These are phyloP conservation scores for Gymnocypris eckloni DNA, from an alignment of 2,797 vertebrate species.

Conservation along the genomic window DNA sequence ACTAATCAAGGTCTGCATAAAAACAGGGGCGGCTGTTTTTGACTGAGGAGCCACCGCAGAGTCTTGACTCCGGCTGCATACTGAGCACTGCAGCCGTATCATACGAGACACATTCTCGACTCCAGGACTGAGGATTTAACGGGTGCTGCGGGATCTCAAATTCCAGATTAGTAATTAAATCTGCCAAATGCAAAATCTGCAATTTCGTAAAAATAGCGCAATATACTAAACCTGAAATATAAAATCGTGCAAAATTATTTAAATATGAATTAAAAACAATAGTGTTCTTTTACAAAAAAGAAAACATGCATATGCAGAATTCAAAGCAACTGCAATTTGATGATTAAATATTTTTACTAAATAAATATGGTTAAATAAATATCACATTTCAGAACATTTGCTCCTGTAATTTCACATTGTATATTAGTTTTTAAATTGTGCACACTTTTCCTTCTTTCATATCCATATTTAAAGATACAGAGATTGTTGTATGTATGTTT, in stretches of 20 bases:
- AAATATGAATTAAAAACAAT: background rate
- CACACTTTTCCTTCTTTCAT: background rate
- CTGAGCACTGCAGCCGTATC: constrained; percentile 26
- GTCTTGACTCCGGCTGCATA: constrained; percentile 40
- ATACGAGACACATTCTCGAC: constrained; percentile 28
- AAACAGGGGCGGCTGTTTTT: constrained; percentile 79
- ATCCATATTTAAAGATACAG: background rate
- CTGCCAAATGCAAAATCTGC: constrained; percentile 2
- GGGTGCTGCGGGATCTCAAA: constrained; percentile 1
- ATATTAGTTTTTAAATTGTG: background rate
- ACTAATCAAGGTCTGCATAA: constrained; percentile 90
- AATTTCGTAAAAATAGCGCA: background rate
- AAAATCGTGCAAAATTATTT: background rate
- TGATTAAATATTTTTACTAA: background rate
- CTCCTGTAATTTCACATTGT: background rate
- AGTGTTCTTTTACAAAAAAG: background rate
- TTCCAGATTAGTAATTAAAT: constrained; percentile 8
- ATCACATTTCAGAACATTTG: background rate
- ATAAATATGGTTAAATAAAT: background rate
- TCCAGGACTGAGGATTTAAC: constrained; percentile 22
- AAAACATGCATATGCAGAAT: background rate
- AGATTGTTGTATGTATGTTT: background rate
- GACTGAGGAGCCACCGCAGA: constrained; percentile 61
- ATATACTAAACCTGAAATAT: constrained; percentile 1
- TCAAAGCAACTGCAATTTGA: background rate